phyloP scores from a whole-genome alignment of 2,888 invertebrate species.

The Andrena dorsata region DNA sequence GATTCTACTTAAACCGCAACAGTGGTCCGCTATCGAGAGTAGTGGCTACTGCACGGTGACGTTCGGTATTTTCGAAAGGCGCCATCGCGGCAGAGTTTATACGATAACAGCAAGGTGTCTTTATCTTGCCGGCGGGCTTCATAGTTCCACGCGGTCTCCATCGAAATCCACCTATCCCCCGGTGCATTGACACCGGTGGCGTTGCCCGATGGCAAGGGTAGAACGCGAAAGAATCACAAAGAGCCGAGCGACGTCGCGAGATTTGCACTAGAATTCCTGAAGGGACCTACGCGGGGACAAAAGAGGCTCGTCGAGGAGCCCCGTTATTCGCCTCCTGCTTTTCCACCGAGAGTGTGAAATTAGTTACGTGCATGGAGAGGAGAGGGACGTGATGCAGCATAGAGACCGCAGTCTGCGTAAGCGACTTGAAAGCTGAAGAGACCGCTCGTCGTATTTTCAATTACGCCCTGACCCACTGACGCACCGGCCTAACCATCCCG shows the following conservation, averaged over 20 bases:
- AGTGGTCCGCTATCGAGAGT: too few relatives aligned
- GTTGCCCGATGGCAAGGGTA: not conserved
- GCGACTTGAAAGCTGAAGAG: slow-evolving; percentile 20
- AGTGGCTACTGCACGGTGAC: too few relatives aligned
- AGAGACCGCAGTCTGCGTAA: slow-evolving; percentile 25
- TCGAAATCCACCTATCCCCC: not conserved
- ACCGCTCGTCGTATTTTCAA: slow-evolving; percentile 35
- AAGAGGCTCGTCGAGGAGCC: slow-evolving; percentile 51
- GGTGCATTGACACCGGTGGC: not conserved
- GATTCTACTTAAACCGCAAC: not conserved
- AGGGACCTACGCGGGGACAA: slow-evolving; percentile 36
- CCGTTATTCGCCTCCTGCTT: slow-evolving; percentile 38
- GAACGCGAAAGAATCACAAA: slow-evolving; percentile 3
- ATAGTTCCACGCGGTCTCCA: not conserved
- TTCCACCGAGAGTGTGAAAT: slow-evolving; percentile 50
- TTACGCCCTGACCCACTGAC: slow-evolving; percentile 50
- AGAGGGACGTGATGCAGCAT: slow-evolving; percentile 58
- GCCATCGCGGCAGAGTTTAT: too few relatives aligned
- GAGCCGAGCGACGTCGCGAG: slow-evolving; percentile 18
- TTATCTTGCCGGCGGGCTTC: too few relatives aligned
- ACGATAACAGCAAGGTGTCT: too few relatives aligned
- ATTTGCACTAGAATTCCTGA: slow-evolving; percentile 43
- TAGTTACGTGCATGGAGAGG: slow-evolving; percentile 42
- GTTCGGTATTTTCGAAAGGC: too few relatives aligned
- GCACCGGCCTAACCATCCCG: not conserved